phyloP scores from a whole-genome alignment of 2,797 vertebrate species.

The Carduelis carduelis region DNA sequence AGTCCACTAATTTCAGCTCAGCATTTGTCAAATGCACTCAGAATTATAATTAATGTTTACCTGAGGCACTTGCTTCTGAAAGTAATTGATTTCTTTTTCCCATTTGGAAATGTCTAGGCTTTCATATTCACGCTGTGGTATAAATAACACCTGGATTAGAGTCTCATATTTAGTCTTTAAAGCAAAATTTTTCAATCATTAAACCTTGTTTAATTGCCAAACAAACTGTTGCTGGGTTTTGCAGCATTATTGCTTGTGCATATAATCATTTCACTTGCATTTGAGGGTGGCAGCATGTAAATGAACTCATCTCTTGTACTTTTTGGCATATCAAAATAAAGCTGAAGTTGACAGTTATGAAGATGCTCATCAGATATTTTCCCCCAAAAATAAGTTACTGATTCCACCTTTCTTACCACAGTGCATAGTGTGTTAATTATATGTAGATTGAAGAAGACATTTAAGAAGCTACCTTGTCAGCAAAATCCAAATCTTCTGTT shows the following conservation, averaged over 20 bases:
- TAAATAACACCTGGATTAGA: constrained; percentile 14
- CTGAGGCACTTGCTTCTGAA: background rate
- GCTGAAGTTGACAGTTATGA: background rate
- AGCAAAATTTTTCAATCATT: background rate
- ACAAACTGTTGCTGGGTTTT: background rate
- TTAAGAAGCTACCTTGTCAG: background rate
- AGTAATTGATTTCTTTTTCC: background rate
- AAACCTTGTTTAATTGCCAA: constrained; percentile 4
- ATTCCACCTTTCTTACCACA: background rate
- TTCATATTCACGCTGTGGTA: background rate
- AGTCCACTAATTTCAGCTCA: background rate
- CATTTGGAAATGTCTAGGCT: background rate
- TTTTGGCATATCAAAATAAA: background rate
- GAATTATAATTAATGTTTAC: constrained; percentile 30
- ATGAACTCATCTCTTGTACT: background rate
- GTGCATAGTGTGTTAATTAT: background rate
- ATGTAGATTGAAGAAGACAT: background rate
- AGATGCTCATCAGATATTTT: background rate
- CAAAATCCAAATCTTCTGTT: background rate
- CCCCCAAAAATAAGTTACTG: background rate
- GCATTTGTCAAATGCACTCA: background rate
- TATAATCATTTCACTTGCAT: background rate
- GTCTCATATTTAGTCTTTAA: background rate
- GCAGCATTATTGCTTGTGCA: background rate
- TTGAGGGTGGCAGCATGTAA: background rate